phyloP scores from a whole-genome alignment of 64 coral and sea anemone genomes.

The Hydrozoanthus tunicans region DNA sequence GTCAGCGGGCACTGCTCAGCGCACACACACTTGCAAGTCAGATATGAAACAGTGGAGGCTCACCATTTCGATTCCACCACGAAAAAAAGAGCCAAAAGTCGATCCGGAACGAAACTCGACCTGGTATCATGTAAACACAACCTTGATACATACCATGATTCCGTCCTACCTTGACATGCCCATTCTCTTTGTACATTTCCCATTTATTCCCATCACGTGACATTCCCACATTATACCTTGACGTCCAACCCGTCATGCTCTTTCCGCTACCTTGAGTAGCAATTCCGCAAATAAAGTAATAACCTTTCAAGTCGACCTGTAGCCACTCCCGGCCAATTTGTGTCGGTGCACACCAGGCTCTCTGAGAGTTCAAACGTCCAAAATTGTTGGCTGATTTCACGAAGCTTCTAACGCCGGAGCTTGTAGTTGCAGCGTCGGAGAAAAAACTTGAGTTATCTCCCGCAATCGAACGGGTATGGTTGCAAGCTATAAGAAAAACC shows the following conservation, averaged over 20 bases:
- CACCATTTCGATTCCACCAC: too few relatives aligned
- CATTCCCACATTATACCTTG: background rate
- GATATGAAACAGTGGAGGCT: too few relatives aligned
- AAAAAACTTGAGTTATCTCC: conserved; percentile 1
- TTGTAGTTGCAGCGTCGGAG: background rate
- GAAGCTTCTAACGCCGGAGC: background rate
- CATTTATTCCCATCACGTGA: conserved; percentile 14
- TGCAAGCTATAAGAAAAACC: conserved; percentile 4
- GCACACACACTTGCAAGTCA: too few relatives aligned
- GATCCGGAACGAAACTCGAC: too few relatives aligned
- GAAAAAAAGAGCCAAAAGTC: too few relatives aligned
- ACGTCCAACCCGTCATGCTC: background rate
- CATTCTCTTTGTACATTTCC: conserved; percentile 18
- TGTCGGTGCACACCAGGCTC: conserved; percentile 7
- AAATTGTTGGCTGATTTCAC: background rate
- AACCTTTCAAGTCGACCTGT: conserved; percentile 9
- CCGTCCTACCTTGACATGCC: background rate
- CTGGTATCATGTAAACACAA: too few relatives aligned
- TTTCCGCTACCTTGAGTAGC: background rate
- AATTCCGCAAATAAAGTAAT: conserved; percentile 16
- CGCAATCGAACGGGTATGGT: background rate
- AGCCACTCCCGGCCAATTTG: background rate
- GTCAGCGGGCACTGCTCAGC: too few relatives aligned
- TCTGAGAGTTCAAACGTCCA: conserved; percentile 22
- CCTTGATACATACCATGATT: background rate